Evolutionary conservation across 2,888 invertebrate species (phyloP), one percentile per base, ranked within the genome.

Genomic region (Furcula furcula): DNA sequence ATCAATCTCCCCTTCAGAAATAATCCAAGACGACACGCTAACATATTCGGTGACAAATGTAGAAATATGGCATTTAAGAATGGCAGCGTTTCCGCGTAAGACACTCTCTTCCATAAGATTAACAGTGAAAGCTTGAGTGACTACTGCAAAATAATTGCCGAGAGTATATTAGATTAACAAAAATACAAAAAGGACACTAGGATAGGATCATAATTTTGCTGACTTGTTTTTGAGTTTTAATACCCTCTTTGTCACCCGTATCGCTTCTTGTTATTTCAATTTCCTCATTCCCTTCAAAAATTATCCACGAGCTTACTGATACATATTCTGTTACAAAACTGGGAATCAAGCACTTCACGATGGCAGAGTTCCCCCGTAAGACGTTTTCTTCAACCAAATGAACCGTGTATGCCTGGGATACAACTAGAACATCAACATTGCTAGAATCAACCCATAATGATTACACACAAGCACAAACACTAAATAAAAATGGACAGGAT

Each of bases 91-190:
- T 68, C 96, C 96, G 70, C 94, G 93, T 65, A 97, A 91, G 46
- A 97, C 95, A 84, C 96, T 95, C 83, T 97, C 96, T 80, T 96
- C 96, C 94, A 96, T 94, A 65, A 96, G 93, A 90, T 96, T 96
- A 61, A 96, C 94, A 62, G 93, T 94, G 88, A 96, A 97, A 53
- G 92, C 92, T 91, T 97, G 97, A 65, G 95, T 93, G 60, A 97
- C 96, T 85, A 97, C 97, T 97, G 93, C 38, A 90, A 81, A 61
- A 47, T 31, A 37, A 40, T 45, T 33, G 32, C 14, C 36, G 44
- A 36, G 22, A 36, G 19, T 12, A 40, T 14, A 3, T 42, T 19
- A 42, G 27, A n/a, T 12, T 20, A 7, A 33, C 3, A 33, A 20
- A 15, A 34, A 13, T 42, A 35, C 36, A 35, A 18, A 27, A 25